Conservation (phyloP, 2,888 invertebrate species). For the Drosophila falleni region DNA sequence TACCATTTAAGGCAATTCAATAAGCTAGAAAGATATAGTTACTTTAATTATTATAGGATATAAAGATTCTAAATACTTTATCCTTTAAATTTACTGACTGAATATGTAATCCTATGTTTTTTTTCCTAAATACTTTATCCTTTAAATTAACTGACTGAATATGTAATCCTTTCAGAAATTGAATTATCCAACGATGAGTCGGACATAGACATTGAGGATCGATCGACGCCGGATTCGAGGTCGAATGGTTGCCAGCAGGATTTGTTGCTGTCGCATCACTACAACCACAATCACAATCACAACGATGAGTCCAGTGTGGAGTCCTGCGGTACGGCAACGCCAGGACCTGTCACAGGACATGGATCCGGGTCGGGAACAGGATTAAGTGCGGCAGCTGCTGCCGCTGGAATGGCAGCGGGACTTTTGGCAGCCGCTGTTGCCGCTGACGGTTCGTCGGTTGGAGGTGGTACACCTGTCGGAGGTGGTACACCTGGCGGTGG, state of each 20-base stretch:
- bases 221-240: constrained; percentile 84
- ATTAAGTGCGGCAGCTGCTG: constrained; percentile 61
- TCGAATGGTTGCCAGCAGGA: constrained; percentile 70
- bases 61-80: too few species aligned
- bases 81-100: not conserved
- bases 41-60: too few species aligned
- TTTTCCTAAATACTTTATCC: too few species aligned
- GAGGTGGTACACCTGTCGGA: not conserved
- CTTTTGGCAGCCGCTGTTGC: constrained; percentile 52
- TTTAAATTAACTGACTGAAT: not conserved
- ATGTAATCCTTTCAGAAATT: constrained; percentile 65
- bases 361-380: constrained; percentile 17
- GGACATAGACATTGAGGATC: constrained; percentile 85
- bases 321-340: constrained; percentile 72
- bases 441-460: not conserved
- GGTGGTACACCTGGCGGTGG: constrained; percentile 4
- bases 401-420: constrained; percentile 69
- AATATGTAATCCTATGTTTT: not conserved
- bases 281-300: constrained; percentile 70
- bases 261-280: constrained; percentile 63
- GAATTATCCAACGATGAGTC: constrained; percentile 85
- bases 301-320: constrained; percentile 83
- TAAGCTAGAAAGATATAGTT: too few species aligned
- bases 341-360: constrained; percentile 39
- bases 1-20: too few species aligned